Evolutionary conservation across 1,140 invertebrate species (phyloP), one percentile per base, ranked within the genome.

Genomic region (Eriosoma lanigerum): DNA sequence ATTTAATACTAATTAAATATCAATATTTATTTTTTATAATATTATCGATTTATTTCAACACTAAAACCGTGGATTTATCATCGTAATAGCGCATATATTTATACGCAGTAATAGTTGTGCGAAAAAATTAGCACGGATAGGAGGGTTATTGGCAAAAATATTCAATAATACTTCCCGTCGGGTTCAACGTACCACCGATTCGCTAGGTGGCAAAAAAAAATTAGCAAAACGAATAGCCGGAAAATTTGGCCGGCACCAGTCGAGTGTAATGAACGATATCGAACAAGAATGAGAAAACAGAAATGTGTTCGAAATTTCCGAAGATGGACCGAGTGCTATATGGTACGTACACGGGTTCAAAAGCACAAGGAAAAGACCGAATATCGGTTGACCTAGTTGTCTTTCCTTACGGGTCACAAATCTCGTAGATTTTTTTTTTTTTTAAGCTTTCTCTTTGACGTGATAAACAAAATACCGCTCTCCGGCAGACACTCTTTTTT

Each of bases 401-500:
- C 21, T 21, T 32, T 60, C 73, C 73, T 76, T 60, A 60, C 73
- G 73, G 73, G 54, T 76, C 73, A 76, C 73, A 76, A 76, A 76
- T 76, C 29, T 56, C 12, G 50, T 29, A 38, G 29, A 38, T 38
- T 38, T 4, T 38, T 4, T 58, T 38, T 4, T 58, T 76, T 60
- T 76, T 76, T 38, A 76, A 76, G 56, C 73, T 76, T 76, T 76
- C 73, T 76, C 73, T 76, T 76, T 46, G 73, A 58, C 54, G 32
- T 38, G 73, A 38, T 38, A 38, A 4, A 44, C 32, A 50, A 46
- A 70, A n/a, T n/a, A 50, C 46, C 66, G 24, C 24, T 70, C 66
- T 70, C 66, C 24, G 24, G 15, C 19, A n/a, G 6, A 48, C 24
- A 70, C 24, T 70, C 19, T 66, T n/a, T 10, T 21, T 66, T 10